Base-by-base conservation (phyloP, 2,888 invertebrate species). In the Seira musarum region DNA sequence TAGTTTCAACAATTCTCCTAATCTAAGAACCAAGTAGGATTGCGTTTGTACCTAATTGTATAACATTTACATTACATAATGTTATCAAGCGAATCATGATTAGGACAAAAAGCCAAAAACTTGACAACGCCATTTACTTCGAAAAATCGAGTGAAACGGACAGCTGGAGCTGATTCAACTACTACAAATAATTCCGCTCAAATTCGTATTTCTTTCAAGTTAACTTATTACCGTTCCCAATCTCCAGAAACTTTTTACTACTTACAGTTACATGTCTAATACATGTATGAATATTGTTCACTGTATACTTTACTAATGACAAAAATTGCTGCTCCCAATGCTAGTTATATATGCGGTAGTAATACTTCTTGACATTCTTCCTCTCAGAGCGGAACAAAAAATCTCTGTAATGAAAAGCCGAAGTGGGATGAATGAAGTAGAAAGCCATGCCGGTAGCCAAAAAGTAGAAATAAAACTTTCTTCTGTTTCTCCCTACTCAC, bases 351-450 rank as follows among this genome's bases (percentile, higher is more conserved):
- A 71, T n/a, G 30, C 70, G 63, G 71, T 24, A 71, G 21, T 71
- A 71, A 71, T 63, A 46, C 71, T 71, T 63, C 24, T 35, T 71
- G 71, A 71, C 71, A 63, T 63, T 71, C 30, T 46, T 40, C 35
- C 61, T 63, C 24, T 10, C 49, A 49, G 15, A 21, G n/a, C 17
- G 10, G 63, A 24, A 24, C 25, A 10, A 24, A 25, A 40, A 66
- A 17, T 66, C 35, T 66, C 17, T 35, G 65, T 30, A 40, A 35
- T 73, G 65, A 64, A 66, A 73, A 65, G 49, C 65, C 64, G 25
- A 73, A 73, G 73, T 73, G 73, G 73, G 65, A 73, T 65, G 73
- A 73, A 57, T 64, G 19, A 61, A 74, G 53, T 60, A 73, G 67
- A 74, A 74, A 8, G 53, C 66, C 61, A 67, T 74, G 61, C 67